A percentile compares a stretch with the other conserved stretches of the same genome.
phyloP scores from a whole-genome alignment of 2,888 invertebrate species.

The Drosophila quinaria region DNA sequence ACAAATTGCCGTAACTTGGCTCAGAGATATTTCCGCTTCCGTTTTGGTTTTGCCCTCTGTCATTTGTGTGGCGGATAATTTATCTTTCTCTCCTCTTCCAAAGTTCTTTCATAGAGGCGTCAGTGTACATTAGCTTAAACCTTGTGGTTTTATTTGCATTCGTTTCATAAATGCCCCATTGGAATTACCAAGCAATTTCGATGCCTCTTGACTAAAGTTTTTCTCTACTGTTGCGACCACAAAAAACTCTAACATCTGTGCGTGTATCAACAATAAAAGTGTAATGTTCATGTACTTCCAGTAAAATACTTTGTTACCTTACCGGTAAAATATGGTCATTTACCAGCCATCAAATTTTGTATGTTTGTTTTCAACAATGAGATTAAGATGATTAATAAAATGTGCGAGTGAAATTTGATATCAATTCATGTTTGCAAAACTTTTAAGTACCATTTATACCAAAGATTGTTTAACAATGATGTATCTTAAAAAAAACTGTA shows the following conservation, averaged over 20 bases:
- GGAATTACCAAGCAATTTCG: slow-evolving; percentile 34
- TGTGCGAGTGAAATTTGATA: slow-evolving; percentile 8
- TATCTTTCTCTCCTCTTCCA: slow-evolving; percentile 36
- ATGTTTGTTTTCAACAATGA: slow-evolving; percentile 4
- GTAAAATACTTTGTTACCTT: background rate
- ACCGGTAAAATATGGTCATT: slow-evolving; percentile 23
- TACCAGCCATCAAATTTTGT: slow-evolving; percentile 8
- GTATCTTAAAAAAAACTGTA: background rate
- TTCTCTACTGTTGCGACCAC: background rate
- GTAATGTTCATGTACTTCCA: slow-evolving; percentile 6
- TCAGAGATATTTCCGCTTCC: slow-evolving; percentile 76
- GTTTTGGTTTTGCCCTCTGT: slow-evolving; percentile 43
- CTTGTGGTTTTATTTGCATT: slow-evolving; percentile 60
- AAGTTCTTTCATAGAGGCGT: slow-evolving; percentile 12
- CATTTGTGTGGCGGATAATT: slow-evolving; percentile 51
- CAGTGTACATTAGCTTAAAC: slow-evolving; percentile 27
- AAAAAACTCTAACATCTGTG: slow-evolving; percentile 4
- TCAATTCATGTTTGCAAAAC: background rate
- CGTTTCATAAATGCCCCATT: slow-evolving; percentile 24
- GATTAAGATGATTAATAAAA: background rate
- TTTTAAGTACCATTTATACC: background rate
- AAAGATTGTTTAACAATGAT: background rate
- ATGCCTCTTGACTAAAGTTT: background rate
- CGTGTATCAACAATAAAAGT: slow-evolving; percentile 11
- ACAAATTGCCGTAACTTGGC: slow-evolving; percentile 74